A percentile compares a stretch with the other conserved stretches of the same genome.
Evolutionary conservation across 2,888 invertebrate genomes (phyloP).

Genomic region (Pollenia amentaria): DNA sequence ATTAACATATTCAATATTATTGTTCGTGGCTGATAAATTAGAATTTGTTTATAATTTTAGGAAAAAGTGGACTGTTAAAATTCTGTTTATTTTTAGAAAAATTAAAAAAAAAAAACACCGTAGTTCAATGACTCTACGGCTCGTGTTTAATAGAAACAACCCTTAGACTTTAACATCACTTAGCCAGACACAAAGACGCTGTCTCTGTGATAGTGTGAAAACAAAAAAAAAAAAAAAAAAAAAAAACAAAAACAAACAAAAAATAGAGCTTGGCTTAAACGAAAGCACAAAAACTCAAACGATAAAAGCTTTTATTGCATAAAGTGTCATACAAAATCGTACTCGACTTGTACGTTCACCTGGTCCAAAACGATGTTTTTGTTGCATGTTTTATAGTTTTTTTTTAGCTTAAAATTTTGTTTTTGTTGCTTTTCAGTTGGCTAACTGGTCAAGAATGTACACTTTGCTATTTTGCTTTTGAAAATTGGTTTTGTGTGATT

Average conservation of each 20-base stretch:
- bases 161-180: conserved; percentile 22
- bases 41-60: too few species aligned
- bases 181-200: neutral
- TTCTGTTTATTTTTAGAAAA: too few species aligned
- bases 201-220: neutral
- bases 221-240: neutral
- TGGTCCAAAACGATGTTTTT: neutral
- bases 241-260: neutral
- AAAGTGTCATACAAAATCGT: neutral
- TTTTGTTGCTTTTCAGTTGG: conserved; percentile 10
- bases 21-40: too few species aligned
- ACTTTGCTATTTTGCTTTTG: conserved; percentile 44
- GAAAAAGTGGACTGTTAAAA: too few species aligned
- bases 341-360: neutral
- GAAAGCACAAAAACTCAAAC: neutral
- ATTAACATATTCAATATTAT: too few species aligned
- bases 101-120: too few species aligned
- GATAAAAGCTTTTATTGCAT: conserved; percentile 30
- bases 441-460: conserved; percentile 67
- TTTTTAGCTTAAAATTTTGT: neutral
- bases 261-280: neutral
- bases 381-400: conserved; percentile 19
- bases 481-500: conserved; percentile 26
- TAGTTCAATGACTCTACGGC: neutral
- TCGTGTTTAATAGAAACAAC: conserved; percentile 26